A percentile compares a stretch with the other conserved stretches of the same genome.
Evolutionary conservation across 2,888 invertebrate species (phyloP).

Genomic region (Thumatha senex): DNA sequence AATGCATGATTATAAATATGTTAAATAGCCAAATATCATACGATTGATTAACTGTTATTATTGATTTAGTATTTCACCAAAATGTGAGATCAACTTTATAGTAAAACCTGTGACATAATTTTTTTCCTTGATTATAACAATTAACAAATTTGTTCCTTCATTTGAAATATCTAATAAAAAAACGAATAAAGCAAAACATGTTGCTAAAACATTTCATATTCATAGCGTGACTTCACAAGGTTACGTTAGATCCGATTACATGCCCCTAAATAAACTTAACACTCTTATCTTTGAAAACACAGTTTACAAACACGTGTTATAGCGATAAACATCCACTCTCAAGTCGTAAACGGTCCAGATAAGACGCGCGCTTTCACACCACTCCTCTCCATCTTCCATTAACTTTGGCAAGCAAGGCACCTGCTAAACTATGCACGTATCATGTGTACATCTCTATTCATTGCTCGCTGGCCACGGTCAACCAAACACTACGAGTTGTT

Average conservation of each 20-base stretch:
- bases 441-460: conserved; percentile 79
- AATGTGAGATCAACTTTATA: no score
- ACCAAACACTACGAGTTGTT: no score
- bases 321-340: conserved; percentile 49
- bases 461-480: conserved; percentile 57
- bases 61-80: no score
- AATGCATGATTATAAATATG: no score
- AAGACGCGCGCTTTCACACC: conserved; percentile 61
- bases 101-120: no score
- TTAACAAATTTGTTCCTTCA: no score
- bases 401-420: conserved; percentile 73
- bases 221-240: background rate
- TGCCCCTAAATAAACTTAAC: conserved; percentile 24
- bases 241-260: background rate
- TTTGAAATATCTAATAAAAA: no score
- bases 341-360: conserved; percentile 63
- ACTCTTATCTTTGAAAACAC: conserved; percentile 37
- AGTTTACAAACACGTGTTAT: conserved; percentile 24
- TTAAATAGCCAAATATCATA: no score
- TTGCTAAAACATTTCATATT: background rate
- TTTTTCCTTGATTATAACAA: no score
- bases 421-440: conserved; percentile 73
- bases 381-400: conserved; percentile 66
- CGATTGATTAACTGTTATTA: no score
- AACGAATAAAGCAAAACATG: background rate